Conservation (phyloP, 2,113 vertebrate genomes). For the Edolisoma coerulescens region DNA sequence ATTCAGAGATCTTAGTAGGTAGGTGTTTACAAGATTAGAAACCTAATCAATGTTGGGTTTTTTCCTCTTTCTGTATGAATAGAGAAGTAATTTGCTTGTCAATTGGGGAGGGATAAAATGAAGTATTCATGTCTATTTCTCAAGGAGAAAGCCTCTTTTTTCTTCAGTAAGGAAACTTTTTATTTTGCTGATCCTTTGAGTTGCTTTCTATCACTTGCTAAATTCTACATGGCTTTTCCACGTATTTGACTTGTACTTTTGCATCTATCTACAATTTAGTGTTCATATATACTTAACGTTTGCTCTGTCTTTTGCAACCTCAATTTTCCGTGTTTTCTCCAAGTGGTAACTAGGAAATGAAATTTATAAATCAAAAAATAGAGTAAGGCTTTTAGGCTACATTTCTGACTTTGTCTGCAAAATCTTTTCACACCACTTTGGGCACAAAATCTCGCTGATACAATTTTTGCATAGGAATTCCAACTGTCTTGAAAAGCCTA, state of each 20-base stretch:
- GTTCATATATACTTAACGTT: slow-evolving; percentile 14
- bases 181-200: neutral
- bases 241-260: slow-evolving; percentile 26
- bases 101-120: neutral
- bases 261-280: neutral
- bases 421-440: neutral
- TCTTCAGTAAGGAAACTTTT: neutral
- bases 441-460: neutral
- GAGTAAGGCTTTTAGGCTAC: neutral
- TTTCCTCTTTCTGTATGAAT: neutral
- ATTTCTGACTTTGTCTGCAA: neutral
- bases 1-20: neutral
- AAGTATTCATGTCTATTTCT: neutral
- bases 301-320: neutral
- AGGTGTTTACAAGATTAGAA: neutral
- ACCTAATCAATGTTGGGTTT: neutral
- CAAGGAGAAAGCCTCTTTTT: neutral
- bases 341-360: neutral
- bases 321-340: slow-evolving; percentile 43
- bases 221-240: slow-evolving; percentile 26
- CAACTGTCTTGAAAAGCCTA: neutral
- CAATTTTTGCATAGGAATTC: neutral
- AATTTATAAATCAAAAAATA: neutral
- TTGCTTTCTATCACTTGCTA: neutral
- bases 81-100: neutral